Conservation (phyloP, 2,888 invertebrate genomes). For the Dolomedes plantarius region DNA sequence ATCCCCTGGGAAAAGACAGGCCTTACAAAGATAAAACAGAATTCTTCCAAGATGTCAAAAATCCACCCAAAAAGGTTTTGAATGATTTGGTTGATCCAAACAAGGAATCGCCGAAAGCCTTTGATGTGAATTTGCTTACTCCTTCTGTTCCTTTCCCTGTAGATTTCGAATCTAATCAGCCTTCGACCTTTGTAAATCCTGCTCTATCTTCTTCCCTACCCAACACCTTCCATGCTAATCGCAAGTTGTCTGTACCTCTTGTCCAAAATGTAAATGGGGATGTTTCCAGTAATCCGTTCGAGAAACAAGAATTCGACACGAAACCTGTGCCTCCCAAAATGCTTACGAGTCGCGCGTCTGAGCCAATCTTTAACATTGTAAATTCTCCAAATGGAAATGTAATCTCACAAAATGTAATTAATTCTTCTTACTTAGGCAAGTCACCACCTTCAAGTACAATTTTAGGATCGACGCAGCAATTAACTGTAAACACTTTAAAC, state of each 20-base stretch:
- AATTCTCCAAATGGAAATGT: neutral
- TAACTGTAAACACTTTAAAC: conserved; percentile 41
- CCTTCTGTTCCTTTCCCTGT: conserved; percentile 60
- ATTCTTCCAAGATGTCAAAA: conserved; percentile 96
- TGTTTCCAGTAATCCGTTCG: conserved; percentile 43
- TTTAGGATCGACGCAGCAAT: conserved; percentile 20
- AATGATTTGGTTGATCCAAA: conserved; percentile 84
- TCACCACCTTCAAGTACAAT: conserved; percentile 21
- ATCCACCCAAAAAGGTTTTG: conserved; percentile 93
- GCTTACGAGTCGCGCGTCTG: conserved; percentile 21
- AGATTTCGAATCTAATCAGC: conserved; percentile 40
- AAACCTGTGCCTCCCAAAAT: neutral
- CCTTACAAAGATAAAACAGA: conserved; percentile 96
- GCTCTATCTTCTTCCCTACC: conserved; percentile 26
- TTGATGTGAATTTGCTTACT: conserved; percentile 21
- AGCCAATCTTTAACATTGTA: conserved; percentile 19
- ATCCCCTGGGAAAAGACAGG: conserved; percentile 92
- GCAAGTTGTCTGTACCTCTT: conserved; percentile 13
- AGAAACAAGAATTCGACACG: neutral
- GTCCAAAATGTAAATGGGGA: conserved; percentile 25
- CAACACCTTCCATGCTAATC: conserved; percentile 25
- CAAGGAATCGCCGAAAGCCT: conserved; percentile 22
- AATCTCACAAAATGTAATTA: conserved; percentile 21
- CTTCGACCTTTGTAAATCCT: conserved; percentile 20
- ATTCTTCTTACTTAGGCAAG: conserved; percentile 19